Evolutionary conservation across 2,113 vertebrate species (phyloP).

Genomic region (Turdus rufiventris): DNA sequence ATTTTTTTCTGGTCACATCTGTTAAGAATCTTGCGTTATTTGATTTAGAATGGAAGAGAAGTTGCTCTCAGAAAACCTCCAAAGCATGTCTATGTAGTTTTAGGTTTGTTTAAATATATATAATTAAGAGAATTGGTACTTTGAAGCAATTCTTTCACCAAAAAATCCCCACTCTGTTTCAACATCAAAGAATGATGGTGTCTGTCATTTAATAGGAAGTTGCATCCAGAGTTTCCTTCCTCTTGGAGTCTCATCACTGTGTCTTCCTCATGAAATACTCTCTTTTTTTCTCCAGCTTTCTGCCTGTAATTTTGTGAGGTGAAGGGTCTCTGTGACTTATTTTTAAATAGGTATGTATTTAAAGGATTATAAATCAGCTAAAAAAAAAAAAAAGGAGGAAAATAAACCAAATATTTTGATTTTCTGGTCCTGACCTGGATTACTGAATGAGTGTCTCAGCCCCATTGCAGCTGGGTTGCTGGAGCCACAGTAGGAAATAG

Average conservation of each 20-base stretch:
- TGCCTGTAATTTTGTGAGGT: background rate
- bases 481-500: rapidly evolving
- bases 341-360: background rate
- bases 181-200: background rate
- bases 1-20: background rate
- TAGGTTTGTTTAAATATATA: background rate
- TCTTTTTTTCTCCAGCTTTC: background rate
- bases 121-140: background rate
- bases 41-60: background rate
- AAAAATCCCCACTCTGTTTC: rapidly evolving
- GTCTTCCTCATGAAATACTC: rapidly evolving
- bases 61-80: background rate
- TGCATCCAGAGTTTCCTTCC: background rate
- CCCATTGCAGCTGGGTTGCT: background rate
- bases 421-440: background rate
- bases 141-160: background rate
- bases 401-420: background rate
- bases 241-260: background rate
- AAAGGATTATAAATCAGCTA: background rate
- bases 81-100: background rate
- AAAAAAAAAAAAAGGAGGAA: background rate
- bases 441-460: background rate
- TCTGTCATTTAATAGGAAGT: background rate
- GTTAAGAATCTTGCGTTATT: background rate
- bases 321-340: background rate